phyloP scores from a whole-genome alignment of 2,797 vertebrate genomes.

The Falco biarmicus region DNA sequence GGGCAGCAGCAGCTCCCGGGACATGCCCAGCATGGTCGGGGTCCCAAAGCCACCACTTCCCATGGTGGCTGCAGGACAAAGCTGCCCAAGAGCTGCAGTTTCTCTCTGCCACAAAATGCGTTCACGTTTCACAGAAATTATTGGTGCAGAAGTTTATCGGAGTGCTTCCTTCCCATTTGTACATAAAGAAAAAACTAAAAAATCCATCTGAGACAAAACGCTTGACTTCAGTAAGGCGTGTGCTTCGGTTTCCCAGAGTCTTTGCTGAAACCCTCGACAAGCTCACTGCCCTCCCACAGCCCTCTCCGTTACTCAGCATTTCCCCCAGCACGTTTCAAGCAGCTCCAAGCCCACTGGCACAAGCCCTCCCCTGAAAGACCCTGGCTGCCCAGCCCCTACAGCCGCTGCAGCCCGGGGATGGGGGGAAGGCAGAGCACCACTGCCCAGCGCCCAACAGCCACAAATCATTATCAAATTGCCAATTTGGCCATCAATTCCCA shows the following conservation, averaged over 20 bases:
- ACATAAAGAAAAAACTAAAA: not conserved
- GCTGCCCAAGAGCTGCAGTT: not conserved
- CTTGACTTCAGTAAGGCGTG: not conserved
- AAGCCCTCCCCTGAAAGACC: not conserved
- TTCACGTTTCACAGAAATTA: not conserved
- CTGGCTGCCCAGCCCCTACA: not conserved
- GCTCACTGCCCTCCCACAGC: not conserved
- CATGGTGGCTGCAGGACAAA: fast-evolving
- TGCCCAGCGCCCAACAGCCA: not conserved
- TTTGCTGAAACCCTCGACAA: fast-evolving
- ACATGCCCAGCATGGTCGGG: fast-evolving
- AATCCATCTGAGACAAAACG: not conserved
- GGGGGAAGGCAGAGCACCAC: not conserved
- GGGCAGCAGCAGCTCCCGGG: not conserved
- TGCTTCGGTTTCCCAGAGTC: not conserved
- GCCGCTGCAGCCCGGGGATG: fast-evolving
- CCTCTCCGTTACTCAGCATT: not conserved
- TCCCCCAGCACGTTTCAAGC: not conserved
- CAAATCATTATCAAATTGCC: not conserved
- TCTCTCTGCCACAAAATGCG: not conserved
- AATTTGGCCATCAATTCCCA: not conserved
- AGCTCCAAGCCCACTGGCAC: fast-evolving
- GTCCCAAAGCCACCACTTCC: not conserved
- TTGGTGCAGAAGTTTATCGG: not conserved
- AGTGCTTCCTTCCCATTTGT: not conserved